Percentiles rank a stretch among this genome's conserved stretches.
Evolutionary conservation across 1,140 invertebrate genomes (phyloP).

Genomic region (Pararge aegeria): DNA sequence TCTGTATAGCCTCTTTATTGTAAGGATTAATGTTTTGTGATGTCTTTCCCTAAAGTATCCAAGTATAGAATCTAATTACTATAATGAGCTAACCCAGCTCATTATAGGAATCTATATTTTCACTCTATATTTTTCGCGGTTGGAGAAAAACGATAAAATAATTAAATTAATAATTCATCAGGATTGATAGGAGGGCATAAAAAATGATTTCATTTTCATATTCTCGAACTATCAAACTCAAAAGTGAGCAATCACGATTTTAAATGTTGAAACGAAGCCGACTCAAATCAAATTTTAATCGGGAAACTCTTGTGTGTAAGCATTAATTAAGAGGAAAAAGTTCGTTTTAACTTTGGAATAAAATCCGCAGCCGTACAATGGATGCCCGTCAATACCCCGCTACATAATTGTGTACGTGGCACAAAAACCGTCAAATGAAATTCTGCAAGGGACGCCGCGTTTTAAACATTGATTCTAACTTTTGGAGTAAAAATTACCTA

Average conservation of each 20-base stretch:
- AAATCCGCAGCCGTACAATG: constrained; percentile 35
- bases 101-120: too few species aligned
- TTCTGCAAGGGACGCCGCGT: constrained; percentile 58
- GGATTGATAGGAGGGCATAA: too few species aligned
- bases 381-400: constrained; percentile 35
- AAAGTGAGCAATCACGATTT: not conserved
- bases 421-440: constrained; percentile 57
- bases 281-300: constrained; percentile 11
- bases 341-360: constrained; percentile 22
- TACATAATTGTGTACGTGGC: constrained; percentile 40
- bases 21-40: too few species aligned
- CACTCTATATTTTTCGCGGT: too few species aligned
- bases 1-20: too few species aligned
- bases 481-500: not conserved
- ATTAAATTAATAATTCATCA: not conserved
- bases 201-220: not conserved
- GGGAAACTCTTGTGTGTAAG: constrained; percentile 12
- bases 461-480: not conserved
- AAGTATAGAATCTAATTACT: too few species aligned
- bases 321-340: constrained; percentile 32
- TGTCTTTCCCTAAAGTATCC: too few species aligned
- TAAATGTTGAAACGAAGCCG: not conserved
- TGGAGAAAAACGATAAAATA: not conserved
- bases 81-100: too few species aligned
- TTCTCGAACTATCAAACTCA: not conserved